phyloP scores from a whole-genome alignment of 2,888 invertebrate species.

The Bhutanitis thaidina region DNA sequence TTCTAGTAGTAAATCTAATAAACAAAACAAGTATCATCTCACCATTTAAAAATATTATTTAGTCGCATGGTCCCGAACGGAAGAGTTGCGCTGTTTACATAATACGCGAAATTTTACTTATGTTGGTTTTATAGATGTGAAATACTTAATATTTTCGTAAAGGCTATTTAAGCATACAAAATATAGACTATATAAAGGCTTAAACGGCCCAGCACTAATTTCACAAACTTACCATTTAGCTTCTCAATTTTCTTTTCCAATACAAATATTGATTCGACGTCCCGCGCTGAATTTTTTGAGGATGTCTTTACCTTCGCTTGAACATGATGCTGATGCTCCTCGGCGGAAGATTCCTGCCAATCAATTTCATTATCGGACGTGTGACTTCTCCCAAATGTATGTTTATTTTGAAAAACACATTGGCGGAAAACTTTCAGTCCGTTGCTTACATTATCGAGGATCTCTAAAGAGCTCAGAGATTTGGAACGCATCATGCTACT shows the following conservation, averaged over 20 bases:
- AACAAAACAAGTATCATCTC: neutral
- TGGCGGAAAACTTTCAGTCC: neutral
- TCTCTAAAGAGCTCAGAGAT: constrained; percentile 23
- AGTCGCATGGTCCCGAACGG: no score
- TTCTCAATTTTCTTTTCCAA: constrained; percentile 56
- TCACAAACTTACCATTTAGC: constrained; percentile 42
- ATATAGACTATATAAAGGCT: neutral
- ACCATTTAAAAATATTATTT: no score
- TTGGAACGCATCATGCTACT: constrained; percentile 21
- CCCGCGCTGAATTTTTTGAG: constrained; percentile 9
- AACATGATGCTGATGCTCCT: constrained; percentile 35
- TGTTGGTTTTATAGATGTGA: no score
- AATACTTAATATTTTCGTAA: no score
- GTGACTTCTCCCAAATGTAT: neutral
- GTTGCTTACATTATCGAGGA: neutral
- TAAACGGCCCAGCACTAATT: neutral
- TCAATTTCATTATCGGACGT: constrained; percentile 26
- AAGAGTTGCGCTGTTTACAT: no score
- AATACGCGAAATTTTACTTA: no score
- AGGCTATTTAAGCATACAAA: no score
- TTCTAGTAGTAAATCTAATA: constrained; percentile 50
- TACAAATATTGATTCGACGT: constrained; percentile 33
- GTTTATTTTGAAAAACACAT: neutral
- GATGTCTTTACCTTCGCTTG: constrained; percentile 26
- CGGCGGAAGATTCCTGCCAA: constrained; percentile 20